These are phyloP conservation scores for Meteorus cinctellus DNA, from an alignment of 2,888 invertebrate genomes.

Conservation along the genomic window DNA sequence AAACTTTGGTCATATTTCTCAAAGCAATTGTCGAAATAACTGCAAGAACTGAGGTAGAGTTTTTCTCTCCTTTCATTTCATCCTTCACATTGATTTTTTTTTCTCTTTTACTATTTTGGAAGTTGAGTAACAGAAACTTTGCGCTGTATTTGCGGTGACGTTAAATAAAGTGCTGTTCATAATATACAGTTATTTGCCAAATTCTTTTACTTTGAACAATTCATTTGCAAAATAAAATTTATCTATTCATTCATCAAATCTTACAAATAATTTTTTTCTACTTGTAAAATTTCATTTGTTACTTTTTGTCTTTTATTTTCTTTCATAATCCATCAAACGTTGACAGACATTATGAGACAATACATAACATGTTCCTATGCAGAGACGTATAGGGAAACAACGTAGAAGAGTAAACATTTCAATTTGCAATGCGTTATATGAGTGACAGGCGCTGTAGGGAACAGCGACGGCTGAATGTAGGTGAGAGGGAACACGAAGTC, in stretches of 20 bases:
- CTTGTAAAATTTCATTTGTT: too few species aligned
- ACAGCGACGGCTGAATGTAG: not conserved
- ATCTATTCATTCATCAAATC: too few species aligned
- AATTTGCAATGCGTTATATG: conserved; percentile 39
- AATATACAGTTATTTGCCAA: conserved; percentile 32
- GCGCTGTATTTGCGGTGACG: conserved; percentile 7
- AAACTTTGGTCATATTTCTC: conserved; percentile 3
- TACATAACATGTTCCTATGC: too few species aligned
- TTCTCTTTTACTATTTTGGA: not conserved
- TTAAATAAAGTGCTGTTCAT: not conserved
- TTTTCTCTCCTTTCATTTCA: not conserved
- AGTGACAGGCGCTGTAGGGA: too few species aligned
- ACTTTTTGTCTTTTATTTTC: too few species aligned
- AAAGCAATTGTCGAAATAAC: conserved; percentile 9
- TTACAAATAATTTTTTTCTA: too few species aligned
- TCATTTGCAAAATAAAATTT: not conserved
- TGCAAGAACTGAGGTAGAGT: not conserved
- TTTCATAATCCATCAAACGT: too few species aligned
- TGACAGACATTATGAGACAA: too few species aligned
- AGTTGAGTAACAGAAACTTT: not conserved
- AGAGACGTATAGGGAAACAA: too few species aligned
- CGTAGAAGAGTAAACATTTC: conserved; percentile 45
- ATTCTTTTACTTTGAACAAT: not conserved
- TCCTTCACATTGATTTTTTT: not conserved
- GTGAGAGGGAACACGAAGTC: conserved; percentile 34